Evolutionary conservation across 2,888 invertebrate species (phyloP).

Genomic region (Plagiodera versicolora): DNA sequence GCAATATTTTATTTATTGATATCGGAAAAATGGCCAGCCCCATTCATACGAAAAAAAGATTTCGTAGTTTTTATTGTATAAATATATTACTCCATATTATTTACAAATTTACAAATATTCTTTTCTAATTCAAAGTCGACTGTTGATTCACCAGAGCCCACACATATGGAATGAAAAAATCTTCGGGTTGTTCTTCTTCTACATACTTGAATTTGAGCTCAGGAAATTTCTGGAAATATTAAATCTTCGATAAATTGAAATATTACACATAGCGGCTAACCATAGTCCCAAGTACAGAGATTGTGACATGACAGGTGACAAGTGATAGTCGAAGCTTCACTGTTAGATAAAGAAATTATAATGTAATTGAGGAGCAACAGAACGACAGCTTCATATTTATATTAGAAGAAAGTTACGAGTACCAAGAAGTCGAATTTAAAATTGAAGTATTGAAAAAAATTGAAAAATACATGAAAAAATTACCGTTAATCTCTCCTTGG

Average conservation of each 20-base stretch:
- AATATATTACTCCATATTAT: slow-evolving; percentile 17
- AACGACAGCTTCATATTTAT: neutral
- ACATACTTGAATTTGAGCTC: slow-evolving; percentile 98
- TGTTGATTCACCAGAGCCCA: slow-evolving; percentile 82
- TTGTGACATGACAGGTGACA: too few species aligned
- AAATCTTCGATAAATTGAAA: neutral
- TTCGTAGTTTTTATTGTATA: neutral
- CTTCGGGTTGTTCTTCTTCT: slow-evolving; percentile 97
- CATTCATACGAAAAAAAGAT: too few species aligned
- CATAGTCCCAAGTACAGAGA: too few species aligned
- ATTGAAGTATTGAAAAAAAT: slow-evolving; percentile 4
- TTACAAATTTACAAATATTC: slow-evolving; percentile 16
- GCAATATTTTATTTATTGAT: too few species aligned
- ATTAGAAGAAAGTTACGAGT: neutral
- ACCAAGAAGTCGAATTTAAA: slow-evolving; percentile 28
- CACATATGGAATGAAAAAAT: slow-evolving; percentile 99
- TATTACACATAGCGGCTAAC: too few species aligned
- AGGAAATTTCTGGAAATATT: slow-evolving; percentile 84
- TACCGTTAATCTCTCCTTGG: slow-evolving; percentile 90
- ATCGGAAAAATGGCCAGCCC: too few species aligned
- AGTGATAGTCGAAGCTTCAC: too few species aligned
- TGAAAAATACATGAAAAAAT: slow-evolving; percentile 29
- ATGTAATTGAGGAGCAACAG: neutral
- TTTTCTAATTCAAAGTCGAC: slow-evolving; percentile 49
- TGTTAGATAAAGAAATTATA: neutral